Percentiles rank a stretch among this genome's conserved stretches.
Conservation (phyloP, 2,888 invertebrate genomes). For the Dynastes hyllus region DNA sequence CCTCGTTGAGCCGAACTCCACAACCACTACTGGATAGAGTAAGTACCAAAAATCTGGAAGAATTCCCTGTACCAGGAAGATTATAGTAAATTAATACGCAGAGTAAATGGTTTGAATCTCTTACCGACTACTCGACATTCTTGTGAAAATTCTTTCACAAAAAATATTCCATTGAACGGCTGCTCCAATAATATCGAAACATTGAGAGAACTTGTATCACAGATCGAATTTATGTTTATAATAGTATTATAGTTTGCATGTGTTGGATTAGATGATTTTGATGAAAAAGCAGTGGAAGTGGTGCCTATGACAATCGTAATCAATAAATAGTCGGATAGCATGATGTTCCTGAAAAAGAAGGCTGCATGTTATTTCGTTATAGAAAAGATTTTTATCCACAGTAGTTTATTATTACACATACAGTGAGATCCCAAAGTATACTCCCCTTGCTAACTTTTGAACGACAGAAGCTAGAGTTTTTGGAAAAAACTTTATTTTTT, state of each 20-base stretch:
- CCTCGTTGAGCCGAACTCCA: constrained; percentile 77
- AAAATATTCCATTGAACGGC: constrained; percentile 82
- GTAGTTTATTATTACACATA: neutral
- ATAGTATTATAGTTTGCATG: constrained; percentile 72
- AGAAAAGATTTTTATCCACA: neutral
- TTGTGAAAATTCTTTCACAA: constrained; percentile 84
- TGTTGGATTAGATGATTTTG: constrained; percentile 60
- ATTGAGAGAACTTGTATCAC: constrained; percentile 78
- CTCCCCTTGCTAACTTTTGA: too few species aligned
- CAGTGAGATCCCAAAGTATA: too few species aligned
- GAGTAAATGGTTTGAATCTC: constrained; percentile 47
- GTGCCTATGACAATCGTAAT: constrained; percentile 27
- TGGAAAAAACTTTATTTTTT: too few species aligned
- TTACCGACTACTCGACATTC: constrained; percentile 80
- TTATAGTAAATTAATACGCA: neutral
- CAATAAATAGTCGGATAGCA: constrained; percentile 25
- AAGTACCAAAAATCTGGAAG: constrained; percentile 56
- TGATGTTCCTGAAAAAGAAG: constrained; percentile 27
- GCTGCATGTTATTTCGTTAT: neutral
- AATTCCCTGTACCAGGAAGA: constrained; percentile 58
- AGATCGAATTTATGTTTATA: constrained; percentile 75
- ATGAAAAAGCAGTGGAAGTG: constrained; percentile 55
- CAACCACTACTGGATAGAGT: constrained; percentile 78
- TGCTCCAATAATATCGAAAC: constrained; percentile 77
- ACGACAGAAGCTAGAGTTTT: too few species aligned